Base-by-base conservation (phyloP, 1,140 invertebrate genomes). In the Calliopsis andreniformis region DNA sequence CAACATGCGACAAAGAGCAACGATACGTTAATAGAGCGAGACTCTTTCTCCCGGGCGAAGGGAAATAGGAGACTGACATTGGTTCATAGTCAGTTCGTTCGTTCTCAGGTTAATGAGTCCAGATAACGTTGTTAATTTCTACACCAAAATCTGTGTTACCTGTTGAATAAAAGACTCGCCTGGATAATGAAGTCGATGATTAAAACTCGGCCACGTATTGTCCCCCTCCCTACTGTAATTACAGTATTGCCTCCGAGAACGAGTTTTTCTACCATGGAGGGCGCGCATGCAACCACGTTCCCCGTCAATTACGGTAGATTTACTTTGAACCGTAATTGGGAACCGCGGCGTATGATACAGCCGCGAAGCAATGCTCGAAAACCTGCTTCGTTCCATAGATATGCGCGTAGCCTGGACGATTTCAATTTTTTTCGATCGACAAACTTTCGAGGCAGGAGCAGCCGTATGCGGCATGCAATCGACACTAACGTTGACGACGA, bases 171-270 rank as follows among this genome's bases (percentile, higher is more conserved):
- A 66, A 76, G 79, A 35, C 67, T 63, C 56, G 59, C n/a, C 39
- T 43, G 56, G 61, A 47, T 72, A 82, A 82, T 73, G 80, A 82
- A 82, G 43, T 79, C 63, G 73, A 66, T 82, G 79, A 76, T 82
- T 81, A 82, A 70, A 82, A 42, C 72, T 53, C 25, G 45, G 6
- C 47, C 20, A 45, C 47, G 39, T 76, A 64, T 76, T 82, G 63
- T 71, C 53, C 42, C 35, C 10, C 35, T 39, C 35, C 35, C 35
- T 5, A 10, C 35, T 39, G 53, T 76, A 82, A 82, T 82, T 80
- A 80, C 53, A 53, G 59, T 80, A 82, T 80, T 69, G 68, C 59
- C 42, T 23, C 28, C 32, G 73, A 67, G 73, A 71, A 25, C 51
- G 49, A 39, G 42, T 58, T 67, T 78, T 79, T 59, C 61, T 55